Evolutionary conservation across 2,888 invertebrate genomes (phyloP).

Genomic region (Archips crataeganus): DNA sequence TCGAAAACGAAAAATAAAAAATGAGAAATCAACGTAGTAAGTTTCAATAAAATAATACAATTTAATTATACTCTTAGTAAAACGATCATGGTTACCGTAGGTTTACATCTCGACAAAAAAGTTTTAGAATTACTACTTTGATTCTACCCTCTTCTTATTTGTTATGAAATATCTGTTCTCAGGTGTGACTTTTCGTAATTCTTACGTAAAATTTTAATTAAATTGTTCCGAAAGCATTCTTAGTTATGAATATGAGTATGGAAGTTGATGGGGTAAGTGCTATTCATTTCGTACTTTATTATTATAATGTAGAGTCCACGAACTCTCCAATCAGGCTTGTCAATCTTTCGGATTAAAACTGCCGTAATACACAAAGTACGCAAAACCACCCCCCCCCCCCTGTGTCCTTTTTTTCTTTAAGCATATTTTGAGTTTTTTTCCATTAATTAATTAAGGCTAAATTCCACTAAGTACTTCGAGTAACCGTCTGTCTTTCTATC

Average conservation of each 20-base stretch:
- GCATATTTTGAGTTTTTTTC: no score
- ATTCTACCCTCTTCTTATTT: slow-evolving; percentile 2
- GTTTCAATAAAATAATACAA: background rate
- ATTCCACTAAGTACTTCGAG: no score
- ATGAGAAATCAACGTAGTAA: background rate
- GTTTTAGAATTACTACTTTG: background rate
- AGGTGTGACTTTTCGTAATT: slow-evolving; percentile 1
- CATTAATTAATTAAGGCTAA: no score
- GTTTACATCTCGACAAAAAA: background rate
- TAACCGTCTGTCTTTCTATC: no score
- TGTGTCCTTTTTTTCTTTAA: no score
- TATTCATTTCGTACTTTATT: slow-evolving; percentile 41
- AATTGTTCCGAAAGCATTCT: slow-evolving; percentile 18
- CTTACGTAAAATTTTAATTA: background rate
- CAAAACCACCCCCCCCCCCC: no score
- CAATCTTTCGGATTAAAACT: no score
- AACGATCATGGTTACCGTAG: no score
- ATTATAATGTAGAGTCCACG: background rate
- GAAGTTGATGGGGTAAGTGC: slow-evolving; percentile 49
- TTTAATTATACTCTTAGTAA: no score
- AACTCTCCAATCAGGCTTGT: no score
- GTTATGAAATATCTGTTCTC: background rate
- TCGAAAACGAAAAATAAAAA: background rate
- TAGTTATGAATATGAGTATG: slow-evolving; percentile 48
- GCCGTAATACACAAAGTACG: no score